Evolutionary conservation across 2,113 vertebrate species (phyloP), one percentile per base, ranked within the genome.

Genomic region (Antennarius striatus): DNA sequence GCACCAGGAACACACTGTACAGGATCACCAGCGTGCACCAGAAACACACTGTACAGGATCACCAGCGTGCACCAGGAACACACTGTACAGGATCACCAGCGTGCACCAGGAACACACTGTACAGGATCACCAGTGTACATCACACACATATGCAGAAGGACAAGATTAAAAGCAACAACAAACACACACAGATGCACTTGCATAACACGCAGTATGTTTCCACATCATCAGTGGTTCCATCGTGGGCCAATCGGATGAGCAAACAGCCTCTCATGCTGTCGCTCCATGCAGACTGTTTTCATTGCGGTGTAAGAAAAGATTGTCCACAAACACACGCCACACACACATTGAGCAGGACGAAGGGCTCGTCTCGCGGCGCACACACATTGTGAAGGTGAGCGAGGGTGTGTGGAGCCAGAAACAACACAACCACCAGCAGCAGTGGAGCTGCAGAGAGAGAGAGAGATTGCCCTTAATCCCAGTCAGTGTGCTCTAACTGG

Each of bases 401-500:
- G 65, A 80, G 68, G 63, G 73, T 59, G 63, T 82, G 77, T 63
- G 57, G 46, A 58, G 78, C 65, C 52, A 28, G 56, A 52, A 61
- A 72, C 58, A 70, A 73, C 68, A 74, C 12, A 55, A 61, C 60
- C 70, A 51, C 58, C 64, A 32, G 60, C 58, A 66, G 39, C 55
- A 51, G 54, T 55, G 49, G 64, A 3, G 17, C 69, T 70, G 22
- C 16, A 66, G 61, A 69, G 30, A 74, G 60, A 71, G 66, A 79
- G 77, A 72, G 73, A 82, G 71, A 72, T 83, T 84, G 79, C 82
- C 81, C 79, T 74, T 81, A 82, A 83, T 85, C 87, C 84, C 78
- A 84, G 79, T 79, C 86, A 76, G 85, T 78, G 75, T 82, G 84
- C 75, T 79, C 88, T 86, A 90, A 92, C 89, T 86, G 70, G 80